A percentile compares a stretch with the other conserved stretches of the same genome.
Conservation (phyloP, 2,797 vertebrate genomes). For the Capromys pilorides region DNA sequence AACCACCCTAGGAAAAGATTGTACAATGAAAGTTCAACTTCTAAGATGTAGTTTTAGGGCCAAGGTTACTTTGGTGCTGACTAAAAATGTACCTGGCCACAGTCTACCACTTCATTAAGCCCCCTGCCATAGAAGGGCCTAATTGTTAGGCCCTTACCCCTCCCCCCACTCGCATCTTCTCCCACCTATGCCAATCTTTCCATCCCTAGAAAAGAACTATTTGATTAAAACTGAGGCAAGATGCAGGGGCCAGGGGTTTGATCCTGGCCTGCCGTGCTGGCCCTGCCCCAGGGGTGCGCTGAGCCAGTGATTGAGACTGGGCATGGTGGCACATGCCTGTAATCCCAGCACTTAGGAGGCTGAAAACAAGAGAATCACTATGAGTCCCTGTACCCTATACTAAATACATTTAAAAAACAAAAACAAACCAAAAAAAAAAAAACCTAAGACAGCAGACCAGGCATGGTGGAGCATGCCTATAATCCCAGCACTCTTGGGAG, state of each 20-base stretch:
- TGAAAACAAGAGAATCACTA: too few species aligned
- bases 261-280: too few species aligned
- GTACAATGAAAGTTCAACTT: constrained; percentile 29
- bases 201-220: constrained; percentile 2
- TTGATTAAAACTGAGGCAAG: constrained; percentile 34
- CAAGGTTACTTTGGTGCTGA: neutral
- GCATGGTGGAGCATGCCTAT: neutral
- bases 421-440: too few species aligned
- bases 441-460: neutral
- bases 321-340: too few species aligned
- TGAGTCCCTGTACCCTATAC: too few species aligned
- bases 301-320: too few species aligned
- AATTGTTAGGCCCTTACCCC: neutral
- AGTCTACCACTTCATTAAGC: neutral
- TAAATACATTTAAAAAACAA: too few species aligned
- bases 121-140: neutral
- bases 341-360: too few species aligned
- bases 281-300: too few species aligned
- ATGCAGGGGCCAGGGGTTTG: too few species aligned
- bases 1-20: constrained; percentile 54
- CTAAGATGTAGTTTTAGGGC: neutral
- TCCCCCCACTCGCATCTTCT: neutral
- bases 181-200: neutral
- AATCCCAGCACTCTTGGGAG: neutral
- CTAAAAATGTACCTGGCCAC: constrained; percentile 15